Base-by-base conservation (phyloP, 2,888 invertebrate genomes). In the Noctua fimbriata region DNA sequence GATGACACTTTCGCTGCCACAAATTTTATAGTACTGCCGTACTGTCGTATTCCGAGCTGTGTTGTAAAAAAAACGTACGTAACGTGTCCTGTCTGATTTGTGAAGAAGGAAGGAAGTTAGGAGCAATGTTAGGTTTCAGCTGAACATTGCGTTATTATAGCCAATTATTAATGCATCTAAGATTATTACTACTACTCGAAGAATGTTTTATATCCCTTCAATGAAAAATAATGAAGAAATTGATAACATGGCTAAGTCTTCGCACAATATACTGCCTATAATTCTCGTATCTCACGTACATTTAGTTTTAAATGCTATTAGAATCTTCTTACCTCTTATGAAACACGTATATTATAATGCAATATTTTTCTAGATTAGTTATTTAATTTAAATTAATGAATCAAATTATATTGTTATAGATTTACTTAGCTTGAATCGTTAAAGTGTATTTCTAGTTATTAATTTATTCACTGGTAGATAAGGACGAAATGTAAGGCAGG, bases 391-490 rank as follows among this genome's bases (percentile, higher is more conserved):
- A n/a, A 36, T 70, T 24, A 75, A 63, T 76, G n/a, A 73, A 71
- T 85, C 36, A 70, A 72, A 73, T 72, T 28, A 58, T n/a, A 47
- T 66, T 67, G 52, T 71, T 79, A 67, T 67, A 73, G 21, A 65
- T 69, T 67, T 75, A 49, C 66, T 73, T 69, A 81, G 28, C 36
- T 81, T 44, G 67, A 81, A 70, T 65, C 60, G 49, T 73, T 74
- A 55, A 65, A 73, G 44, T 73, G 28, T 73, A 67, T 36, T 5
- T 32, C 70, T 81, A 81, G 60, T 83, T 85, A 67, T 44, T 28
- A 70, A 71, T 71, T 70, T 67, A 44, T 47, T 21, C 63, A 65
- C 63, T 76, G 70, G 73, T 47, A 71, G n/a, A 10, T 52, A 55
- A 41, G 6, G 18, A 58, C 16, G 21, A 21, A 79, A 36, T 69